These are phyloP conservation scores for Pseudobourletiella spinata DNA, from an alignment of 1,140 invertebrate species.

Conservation along the genomic window DNA sequence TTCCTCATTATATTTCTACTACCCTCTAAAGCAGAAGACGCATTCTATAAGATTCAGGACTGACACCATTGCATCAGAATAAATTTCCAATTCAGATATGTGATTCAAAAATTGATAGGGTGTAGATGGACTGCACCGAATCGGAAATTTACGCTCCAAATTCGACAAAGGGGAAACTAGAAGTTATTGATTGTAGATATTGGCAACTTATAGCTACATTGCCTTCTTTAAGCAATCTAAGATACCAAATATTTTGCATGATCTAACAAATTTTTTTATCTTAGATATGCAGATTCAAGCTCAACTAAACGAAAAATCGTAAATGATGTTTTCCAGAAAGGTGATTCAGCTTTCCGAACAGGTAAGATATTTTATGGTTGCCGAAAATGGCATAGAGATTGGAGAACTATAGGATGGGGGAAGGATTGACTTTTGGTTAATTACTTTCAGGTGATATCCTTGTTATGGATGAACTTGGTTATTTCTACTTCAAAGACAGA, in stretches of 20 bases:
- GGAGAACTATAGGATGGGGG: background rate
- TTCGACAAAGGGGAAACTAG: too few relatives aligned
- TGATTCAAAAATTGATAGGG: background rate
- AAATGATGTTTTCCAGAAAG: constrained; percentile 49
- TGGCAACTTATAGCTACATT: too few relatives aligned
- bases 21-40: too few relatives aligned
- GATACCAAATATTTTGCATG: too few relatives aligned
- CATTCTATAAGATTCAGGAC: background rate
- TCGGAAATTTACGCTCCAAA: too few relatives aligned
- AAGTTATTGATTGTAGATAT: too few relatives aligned
- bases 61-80: background rate
- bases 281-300: constrained; percentile 50
- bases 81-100: background rate
- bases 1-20: too few relatives aligned
- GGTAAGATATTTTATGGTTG: constrained; percentile 44
- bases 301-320: constrained; percentile 56
- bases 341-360: constrained; percentile 52
- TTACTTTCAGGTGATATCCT: constrained; percentile 48
- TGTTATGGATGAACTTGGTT: constrained; percentile 52
- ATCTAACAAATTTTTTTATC: too few relatives aligned
- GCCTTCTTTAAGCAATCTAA: too few relatives aligned
- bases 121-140: too few relatives aligned
- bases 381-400: too few relatives aligned
- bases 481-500: constrained; percentile 62
- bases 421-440: constrained; percentile 35